Percentiles rank a stretch among this genome's conserved stretches.
Evolutionary conservation across 2,113 vertebrate species (phyloP).

Genomic region (Notarius quadriscutis): DNA sequence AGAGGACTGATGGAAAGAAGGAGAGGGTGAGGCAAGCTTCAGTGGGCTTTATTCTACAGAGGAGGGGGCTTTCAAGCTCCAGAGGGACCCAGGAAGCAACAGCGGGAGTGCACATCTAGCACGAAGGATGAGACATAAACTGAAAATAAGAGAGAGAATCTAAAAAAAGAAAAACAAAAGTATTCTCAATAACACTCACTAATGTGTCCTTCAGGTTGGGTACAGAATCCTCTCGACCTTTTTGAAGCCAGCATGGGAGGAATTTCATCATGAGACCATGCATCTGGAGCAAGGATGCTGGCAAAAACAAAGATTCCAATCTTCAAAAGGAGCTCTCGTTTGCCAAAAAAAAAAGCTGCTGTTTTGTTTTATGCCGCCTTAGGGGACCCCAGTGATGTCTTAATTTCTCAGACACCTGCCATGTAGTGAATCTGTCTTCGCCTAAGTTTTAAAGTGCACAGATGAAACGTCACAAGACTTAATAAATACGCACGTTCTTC

Average conservation of each 20-base stretch:
- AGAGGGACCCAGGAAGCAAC: constrained; percentile 39
- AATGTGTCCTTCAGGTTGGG: constrained; percentile 52
- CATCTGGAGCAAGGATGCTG: constrained; percentile 25
- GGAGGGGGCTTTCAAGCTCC: constrained; percentile 55
- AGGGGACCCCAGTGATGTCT: not conserved
- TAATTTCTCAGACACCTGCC: constrained; percentile 7
- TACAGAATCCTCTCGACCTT: constrained; percentile 39
- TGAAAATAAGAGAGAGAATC: constrained; percentile 44
- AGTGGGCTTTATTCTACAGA: constrained; percentile 61
- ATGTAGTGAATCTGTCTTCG: constrained; percentile 3
- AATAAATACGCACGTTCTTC: not conserved
- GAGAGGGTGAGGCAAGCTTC: constrained; percentile 46
- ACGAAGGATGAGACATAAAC: constrained; percentile 47
- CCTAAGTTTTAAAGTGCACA: not conserved
- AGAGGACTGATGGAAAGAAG: constrained; percentile 37
- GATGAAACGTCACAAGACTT: not conserved
- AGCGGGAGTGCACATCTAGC: constrained; percentile 31
- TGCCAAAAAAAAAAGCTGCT: not conserved
- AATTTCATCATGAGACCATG: constrained; percentile 41
- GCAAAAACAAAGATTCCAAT: constrained; percentile 32
- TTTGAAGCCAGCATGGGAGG: constrained; percentile 42
- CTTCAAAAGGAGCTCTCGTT: constrained; percentile 13
- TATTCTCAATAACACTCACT: constrained; percentile 31
- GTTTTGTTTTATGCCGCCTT: not conserved
- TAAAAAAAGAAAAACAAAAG: constrained; percentile 23